Percentiles rank a stretch among this genome's conserved stretches.
phyloP scores from a whole-genome alignment of 2,888 invertebrate species.

The Leucania comma region DNA sequence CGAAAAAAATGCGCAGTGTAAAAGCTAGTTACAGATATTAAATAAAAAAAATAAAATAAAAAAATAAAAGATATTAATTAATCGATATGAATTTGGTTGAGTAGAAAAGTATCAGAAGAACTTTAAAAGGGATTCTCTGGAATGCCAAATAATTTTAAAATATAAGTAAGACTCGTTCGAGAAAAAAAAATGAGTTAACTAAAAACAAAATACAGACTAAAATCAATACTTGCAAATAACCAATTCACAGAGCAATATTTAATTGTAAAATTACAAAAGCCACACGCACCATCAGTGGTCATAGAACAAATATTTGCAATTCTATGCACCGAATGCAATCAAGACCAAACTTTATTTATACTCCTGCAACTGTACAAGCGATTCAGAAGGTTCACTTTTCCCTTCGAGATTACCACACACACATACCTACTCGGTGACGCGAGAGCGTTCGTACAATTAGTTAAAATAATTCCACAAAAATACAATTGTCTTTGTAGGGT shows the following conservation, averaged over 20 bases:
- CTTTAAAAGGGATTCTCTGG: not conserved
- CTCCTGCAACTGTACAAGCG: not conserved
- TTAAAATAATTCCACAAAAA: not conserved
- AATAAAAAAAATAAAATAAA: too few species aligned
- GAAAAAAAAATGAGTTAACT: not conserved
- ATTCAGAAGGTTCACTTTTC: conserved; percentile 10
- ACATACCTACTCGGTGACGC: not conserved
- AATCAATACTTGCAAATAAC: conserved; percentile 1
- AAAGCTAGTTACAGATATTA: not conserved
- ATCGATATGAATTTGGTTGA: too few species aligned
- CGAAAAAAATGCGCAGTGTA: too few species aligned
- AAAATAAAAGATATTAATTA: too few species aligned
- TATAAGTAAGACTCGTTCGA: too few species aligned
- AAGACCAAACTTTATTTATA: conserved; percentile 61
- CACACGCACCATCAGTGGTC: conserved; percentile 42
- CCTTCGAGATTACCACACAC: too few species aligned
- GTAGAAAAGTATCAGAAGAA: not conserved
- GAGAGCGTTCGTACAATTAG: not conserved
- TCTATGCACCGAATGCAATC: conserved; percentile 70
- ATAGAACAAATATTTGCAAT: conserved; percentile 59
- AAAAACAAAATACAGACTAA: conserved; percentile 8
- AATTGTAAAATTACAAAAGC: conserved; percentile 38
- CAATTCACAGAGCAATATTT: conserved; percentile 34
- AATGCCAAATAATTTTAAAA: not conserved
- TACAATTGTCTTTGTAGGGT: too few species aligned